Conservation (phyloP, 2,797 vertebrate genomes). For the Vireo griseus region DNA sequence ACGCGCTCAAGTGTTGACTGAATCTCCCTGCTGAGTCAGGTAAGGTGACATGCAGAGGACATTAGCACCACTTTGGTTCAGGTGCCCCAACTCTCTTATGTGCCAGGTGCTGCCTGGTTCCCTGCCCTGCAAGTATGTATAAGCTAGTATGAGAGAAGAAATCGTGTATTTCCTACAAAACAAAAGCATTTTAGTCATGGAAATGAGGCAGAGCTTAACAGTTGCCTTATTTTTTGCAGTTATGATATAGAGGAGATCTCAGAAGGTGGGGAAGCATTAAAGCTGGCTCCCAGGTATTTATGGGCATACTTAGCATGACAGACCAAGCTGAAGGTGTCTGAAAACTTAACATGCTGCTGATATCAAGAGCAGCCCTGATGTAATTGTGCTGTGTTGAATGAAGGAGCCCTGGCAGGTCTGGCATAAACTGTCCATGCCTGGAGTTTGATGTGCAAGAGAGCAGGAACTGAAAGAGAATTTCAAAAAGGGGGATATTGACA, state of each 20-base stretch:
- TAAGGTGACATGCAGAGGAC: background rate
- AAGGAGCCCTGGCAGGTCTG: background rate
- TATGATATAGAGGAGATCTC: background rate
- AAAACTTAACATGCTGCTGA: background rate
- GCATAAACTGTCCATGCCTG: background rate
- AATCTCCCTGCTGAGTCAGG: background rate
- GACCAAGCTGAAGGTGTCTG: background rate
- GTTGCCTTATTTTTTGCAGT: background rate
- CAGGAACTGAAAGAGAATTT: background rate
- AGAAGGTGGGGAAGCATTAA: background rate
- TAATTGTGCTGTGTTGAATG: background rate
- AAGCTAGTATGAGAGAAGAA: background rate
- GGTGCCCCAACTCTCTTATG: background rate
- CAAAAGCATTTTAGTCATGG: background rate
- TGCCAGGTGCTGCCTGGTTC: background rate
- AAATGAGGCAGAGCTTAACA: background rate
- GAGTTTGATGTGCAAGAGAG: background rate
- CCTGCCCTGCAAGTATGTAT: background rate
- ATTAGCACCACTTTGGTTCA: background rate
- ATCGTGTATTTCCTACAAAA: background rate
- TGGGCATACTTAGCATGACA: background rate
- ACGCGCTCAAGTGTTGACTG: background rate
- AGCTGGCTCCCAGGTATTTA: background rate
- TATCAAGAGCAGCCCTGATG: background rate
- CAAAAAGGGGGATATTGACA: background rate